Conservation (phyloP, 53 echinoderm and acorn worm genomes). For the Hippasteria phrygiana region DNA sequence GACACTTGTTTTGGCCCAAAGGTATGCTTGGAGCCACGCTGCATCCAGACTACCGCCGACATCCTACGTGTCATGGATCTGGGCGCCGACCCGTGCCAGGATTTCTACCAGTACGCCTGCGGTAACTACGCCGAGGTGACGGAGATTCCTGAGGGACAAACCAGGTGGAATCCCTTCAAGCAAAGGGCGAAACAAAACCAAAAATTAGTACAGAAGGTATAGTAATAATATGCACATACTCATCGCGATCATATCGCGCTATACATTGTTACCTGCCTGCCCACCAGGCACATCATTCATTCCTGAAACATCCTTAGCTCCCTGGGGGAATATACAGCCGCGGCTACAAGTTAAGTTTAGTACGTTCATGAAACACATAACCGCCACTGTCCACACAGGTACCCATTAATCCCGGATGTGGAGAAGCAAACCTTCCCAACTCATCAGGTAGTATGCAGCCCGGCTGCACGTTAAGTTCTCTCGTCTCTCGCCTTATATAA, state of each 20-base stretch:
- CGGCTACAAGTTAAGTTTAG: no score
- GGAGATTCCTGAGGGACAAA: conserved; percentile 70
- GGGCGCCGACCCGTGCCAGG: conserved; percentile 78
- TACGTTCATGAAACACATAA: no score
- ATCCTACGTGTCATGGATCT: conserved; percentile 70
- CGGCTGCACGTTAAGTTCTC: no score
- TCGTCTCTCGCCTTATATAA: no score
- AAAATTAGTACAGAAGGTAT: conserved; percentile 68
- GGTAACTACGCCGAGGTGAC: conserved; percentile 71
- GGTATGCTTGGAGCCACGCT: conserved; percentile 24
- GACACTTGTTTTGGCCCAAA: no score
- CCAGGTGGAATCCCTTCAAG: conserved; percentile 75
- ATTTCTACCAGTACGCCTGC: conserved; percentile 94
- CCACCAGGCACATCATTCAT: not conserved
- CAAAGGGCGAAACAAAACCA: conserved; percentile 68
- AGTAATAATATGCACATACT: not conserved
- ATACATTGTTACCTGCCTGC: not conserved
- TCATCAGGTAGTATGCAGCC: no score
- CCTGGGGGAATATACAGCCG: no score
- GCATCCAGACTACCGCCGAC: conserved; percentile 41
- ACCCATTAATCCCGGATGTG: no score
- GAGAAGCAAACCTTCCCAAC: no score
- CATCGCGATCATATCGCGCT: no score
- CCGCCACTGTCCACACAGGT: no score
- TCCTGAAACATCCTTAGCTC: no score